A percentile compares a stretch with the other conserved stretches of the same genome.
These are phyloP conservation scores for Gymnoscopelus microlampas DNA, from an alignment of 2,797 vertebrate species.

Conservation along the genomic window DNA sequence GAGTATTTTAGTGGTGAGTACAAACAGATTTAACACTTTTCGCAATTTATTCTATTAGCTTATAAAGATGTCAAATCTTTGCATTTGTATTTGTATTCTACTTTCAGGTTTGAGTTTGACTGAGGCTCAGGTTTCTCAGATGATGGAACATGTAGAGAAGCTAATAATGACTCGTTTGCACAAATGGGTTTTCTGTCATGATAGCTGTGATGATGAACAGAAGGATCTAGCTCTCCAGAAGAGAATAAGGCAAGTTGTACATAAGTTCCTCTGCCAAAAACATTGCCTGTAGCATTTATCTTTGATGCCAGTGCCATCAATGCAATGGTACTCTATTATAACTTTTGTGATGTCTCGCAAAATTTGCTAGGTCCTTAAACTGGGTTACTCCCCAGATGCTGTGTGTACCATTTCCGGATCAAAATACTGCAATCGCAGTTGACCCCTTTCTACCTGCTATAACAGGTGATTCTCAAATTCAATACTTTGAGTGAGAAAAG, in stretches of 20 bases:
- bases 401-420: conserved; percentile 76
- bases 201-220: conserved; percentile 84
- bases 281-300: background rate
- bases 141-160: conserved; percentile 86
- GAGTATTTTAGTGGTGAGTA: conserved; percentile 78
- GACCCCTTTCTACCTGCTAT: conserved; percentile 83
- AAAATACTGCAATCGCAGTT: conserved; percentile 59
- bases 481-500: background rate
- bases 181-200: conserved; percentile 85
- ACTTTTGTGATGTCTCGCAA: background rate
- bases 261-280: background rate
- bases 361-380: conserved; percentile 78
- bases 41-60: background rate
- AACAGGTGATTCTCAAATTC: conserved; percentile 71
- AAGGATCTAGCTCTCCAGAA: conserved; percentile 82
- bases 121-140: conserved; percentile 73
- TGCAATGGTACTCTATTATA: background rate
- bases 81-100: background rate
- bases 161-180: conserved; percentile 85
- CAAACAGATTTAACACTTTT: conserved; percentile 1
- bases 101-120: conserved; percentile 69
- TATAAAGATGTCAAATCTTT: background rate
- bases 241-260: conserved; percentile 76
- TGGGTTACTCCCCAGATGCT: conserved; percentile 86
- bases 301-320: background rate